Base-by-base conservation (phyloP, 1,140 invertebrate species). In the Cyclina sinensis region DNA sequence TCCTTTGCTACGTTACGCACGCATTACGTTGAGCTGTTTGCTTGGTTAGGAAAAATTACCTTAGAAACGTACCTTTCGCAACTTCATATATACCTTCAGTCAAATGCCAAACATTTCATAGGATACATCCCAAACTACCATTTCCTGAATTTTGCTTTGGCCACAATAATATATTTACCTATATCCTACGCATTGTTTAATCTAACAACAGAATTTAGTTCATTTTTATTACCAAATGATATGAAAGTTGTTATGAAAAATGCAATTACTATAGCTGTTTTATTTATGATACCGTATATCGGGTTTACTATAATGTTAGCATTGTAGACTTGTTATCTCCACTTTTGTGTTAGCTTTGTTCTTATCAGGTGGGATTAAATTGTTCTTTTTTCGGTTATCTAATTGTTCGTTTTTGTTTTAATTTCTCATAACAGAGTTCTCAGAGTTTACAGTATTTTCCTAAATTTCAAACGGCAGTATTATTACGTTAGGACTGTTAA, bases 41-140 rank as follows among this genome's bases (percentile, higher is more conserved):
- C 89, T 7, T 91, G 81, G 76, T 70, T 93, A 16, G 93, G 93
- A 24, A 94, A 92, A 83, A 93, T 94, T 14, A 94, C 93, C 1
- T 73, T 94, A 32, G 93, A 94, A 78, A 94, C 93, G 2, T 94
- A 94, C 84, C 88, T 94, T 30, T 92, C 91, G 3, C 93, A 94
- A 87, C 90, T 94, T 0, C 93, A 94, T 76, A 80, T 93, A 14
- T 94, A 93, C 43, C 87, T 94, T 43, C 91, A 93, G 84, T 92
- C 92, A 21, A 93, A 94, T 80, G 93, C 93, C 21, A 92, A 93
- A 37, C 74, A 91, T 68, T 81, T 93, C 3, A 84, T 93, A 9
- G 85, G 84, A 3, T 94, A 92, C 80, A 46, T 94, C 16, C 86
- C 88, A 37, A 82, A 82, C 5, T 92, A 92, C 80, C 92, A 88